Percentiles rank a stretch among this genome's conserved stretches.
Evolutionary conservation across 2,888 invertebrate species (phyloP).

Genomic region (Drosophila barbarae): DNA sequence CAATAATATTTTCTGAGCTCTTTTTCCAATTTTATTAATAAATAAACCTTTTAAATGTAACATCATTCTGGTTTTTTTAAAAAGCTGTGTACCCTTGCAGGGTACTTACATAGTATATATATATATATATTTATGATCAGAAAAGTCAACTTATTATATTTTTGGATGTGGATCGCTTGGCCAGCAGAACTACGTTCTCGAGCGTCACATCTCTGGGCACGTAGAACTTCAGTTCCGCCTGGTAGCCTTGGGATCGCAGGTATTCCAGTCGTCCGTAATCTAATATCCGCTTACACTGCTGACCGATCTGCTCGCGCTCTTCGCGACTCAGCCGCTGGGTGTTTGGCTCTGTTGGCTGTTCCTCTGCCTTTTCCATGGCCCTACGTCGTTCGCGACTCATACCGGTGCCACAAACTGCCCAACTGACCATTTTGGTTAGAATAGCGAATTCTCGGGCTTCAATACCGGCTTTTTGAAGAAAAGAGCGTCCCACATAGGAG

Average conservation of each 20-base stretch:
- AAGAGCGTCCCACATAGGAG: constrained; percentile 85
- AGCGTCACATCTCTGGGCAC: constrained; percentile 84
- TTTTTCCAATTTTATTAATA: not conserved
- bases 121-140: not conserved
- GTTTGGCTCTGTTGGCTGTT: constrained; percentile 27
- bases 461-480: constrained; percentile 82
- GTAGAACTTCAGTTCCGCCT: constrained; percentile 84
- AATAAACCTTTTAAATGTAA: not conserved
- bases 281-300: constrained; percentile 87
- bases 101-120: not conserved
- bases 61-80: not conserved
- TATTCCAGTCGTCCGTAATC: constrained; percentile 87
- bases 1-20: not conserved
- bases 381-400: constrained; percentile 81
- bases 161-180: constrained; percentile 40
- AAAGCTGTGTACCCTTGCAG: not conserved
- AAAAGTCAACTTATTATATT: constrained; percentile 13
- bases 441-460: constrained; percentile 85
- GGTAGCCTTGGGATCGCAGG: constrained; percentile 82
- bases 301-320: constrained; percentile 84
- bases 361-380: constrained; percentile 58
- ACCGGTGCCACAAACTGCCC: constrained; percentile 92
- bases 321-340: constrained; percentile 71
- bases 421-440: constrained; percentile 90
- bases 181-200: constrained; percentile 90